These are phyloP conservation scores for Lumbricus terrestris DNA, from an alignment of 2,888 invertebrate species.

Conservation along the genomic window DNA sequence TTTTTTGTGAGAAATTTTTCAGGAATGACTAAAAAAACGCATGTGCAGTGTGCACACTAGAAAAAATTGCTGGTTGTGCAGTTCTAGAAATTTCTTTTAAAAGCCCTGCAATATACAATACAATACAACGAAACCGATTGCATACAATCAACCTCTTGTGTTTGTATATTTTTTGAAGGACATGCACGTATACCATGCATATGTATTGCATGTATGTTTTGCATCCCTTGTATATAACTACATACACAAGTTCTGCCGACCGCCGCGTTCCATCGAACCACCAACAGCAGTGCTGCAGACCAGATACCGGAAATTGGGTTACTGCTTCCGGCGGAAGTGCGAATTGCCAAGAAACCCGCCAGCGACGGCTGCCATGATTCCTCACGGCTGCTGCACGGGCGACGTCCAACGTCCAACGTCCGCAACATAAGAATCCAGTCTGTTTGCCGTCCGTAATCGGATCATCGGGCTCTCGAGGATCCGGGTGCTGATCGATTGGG, in stretches of 20 bases:
- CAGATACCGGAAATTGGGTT: conserved; percentile 8
- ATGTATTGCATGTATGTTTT: too few species aligned
- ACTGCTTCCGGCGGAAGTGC: conserved; percentile 9
- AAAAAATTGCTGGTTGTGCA: too few species aligned
- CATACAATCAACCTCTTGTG: neutral
- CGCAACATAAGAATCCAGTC: neutral
- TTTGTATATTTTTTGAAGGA: too few species aligned
- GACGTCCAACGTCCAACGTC: neutral
- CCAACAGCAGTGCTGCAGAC: neutral
- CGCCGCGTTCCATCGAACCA: neutral
- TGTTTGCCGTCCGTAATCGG: neutral
- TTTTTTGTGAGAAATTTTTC: too few species aligned
- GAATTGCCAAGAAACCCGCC: neutral
- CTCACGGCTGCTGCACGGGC: neutral
- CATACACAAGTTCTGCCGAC: neutral
- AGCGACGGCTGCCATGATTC: neutral
- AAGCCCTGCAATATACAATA: too few species aligned
- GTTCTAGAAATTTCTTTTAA: too few species aligned
- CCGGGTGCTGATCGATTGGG: conserved; percentile 10
- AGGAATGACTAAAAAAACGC: too few species aligned
- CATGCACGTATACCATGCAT: too few species aligned
- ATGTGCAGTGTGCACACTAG: too few species aligned
- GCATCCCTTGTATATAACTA: neutral
- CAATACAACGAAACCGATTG: too few species aligned
- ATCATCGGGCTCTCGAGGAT: neutral